These are phyloP conservation scores for Knipowitschia caucasica DNA, from an alignment of 2,797 vertebrate species.

Conservation along the genomic window DNA sequence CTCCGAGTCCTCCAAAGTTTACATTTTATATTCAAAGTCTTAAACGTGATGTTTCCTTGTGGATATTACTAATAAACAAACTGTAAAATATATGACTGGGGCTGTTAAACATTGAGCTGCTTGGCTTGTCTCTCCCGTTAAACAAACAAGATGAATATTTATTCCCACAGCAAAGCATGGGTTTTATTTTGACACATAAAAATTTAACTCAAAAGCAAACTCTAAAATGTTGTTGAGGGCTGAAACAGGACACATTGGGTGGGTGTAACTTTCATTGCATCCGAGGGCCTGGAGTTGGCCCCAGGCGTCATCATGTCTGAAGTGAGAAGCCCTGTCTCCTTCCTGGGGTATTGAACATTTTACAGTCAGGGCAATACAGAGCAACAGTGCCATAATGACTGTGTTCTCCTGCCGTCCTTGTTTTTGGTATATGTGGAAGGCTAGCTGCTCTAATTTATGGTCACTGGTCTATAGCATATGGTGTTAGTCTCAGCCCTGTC, in stretches of 20 bases:
- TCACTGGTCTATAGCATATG: too few species aligned
- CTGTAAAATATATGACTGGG: constrained; percentile 33
- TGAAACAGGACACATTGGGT: constrained; percentile 52
- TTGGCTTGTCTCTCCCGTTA: background rate
- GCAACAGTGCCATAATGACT: constrained; percentile 58
- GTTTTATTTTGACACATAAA: constrained; percentile 54
- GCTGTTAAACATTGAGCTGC: constrained; percentile 36
- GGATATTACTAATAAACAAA: constrained; percentile 57
- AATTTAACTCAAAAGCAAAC: constrained; percentile 48
- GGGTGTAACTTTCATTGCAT: constrained; percentile 62
- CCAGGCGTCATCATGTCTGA: constrained; percentile 45
- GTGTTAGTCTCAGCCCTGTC: too few species aligned
- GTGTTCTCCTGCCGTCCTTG: constrained; percentile 43
- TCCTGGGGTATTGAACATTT: constrained; percentile 63
- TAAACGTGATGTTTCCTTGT: constrained; percentile 45
- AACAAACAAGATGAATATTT: constrained; percentile 35
- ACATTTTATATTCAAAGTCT: constrained; percentile 21
- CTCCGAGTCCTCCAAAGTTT: constrained; percentile 35
- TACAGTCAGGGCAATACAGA: constrained; percentile 59
- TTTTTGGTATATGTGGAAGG: too few species aligned
- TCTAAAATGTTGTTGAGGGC: constrained; percentile 50
- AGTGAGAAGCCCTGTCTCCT: constrained; percentile 54
- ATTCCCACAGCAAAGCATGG: constrained; percentile 29
- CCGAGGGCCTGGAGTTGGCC: constrained; percentile 36
- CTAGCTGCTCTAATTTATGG: too few species aligned